Percentiles rank a stretch among this genome's conserved stretches.
Conservation (phyloP, 64 coral and sea anemone species). For the Dendronephthya gigantea region DNA sequence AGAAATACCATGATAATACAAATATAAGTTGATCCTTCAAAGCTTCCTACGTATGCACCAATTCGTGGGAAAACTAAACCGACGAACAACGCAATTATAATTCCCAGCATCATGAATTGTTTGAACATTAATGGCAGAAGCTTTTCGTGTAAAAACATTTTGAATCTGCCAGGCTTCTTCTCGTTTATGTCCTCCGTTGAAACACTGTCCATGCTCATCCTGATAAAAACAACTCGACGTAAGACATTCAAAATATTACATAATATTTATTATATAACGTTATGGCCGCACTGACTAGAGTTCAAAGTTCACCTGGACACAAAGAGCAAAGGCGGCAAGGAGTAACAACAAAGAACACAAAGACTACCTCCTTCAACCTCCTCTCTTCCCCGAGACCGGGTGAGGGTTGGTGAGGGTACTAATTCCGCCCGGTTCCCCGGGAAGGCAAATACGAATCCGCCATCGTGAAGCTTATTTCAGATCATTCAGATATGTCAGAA, state of each 20-base stretch:
- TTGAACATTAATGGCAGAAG: background rate
- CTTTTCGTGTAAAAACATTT: background rate
- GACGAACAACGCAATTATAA: background rate
- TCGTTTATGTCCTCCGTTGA: background rate
- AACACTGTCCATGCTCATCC: background rate
- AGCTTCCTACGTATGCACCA: background rate
- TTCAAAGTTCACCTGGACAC: too few relatives aligned
- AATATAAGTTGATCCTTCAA: background rate
- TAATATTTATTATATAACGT: background rate
- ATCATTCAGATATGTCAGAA: too few relatives aligned
- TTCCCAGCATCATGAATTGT: background rate
- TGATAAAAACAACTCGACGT: background rate
- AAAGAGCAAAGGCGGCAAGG: too few relatives aligned
- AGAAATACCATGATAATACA: constrained; percentile 1
- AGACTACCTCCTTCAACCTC: too few relatives aligned
- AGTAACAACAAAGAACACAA: too few relatives aligned
- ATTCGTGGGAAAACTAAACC: background rate
- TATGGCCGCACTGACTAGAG: background rate
- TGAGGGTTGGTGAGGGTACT: too few relatives aligned
- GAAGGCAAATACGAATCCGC: too few relatives aligned
- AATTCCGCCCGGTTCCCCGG: too few relatives aligned
- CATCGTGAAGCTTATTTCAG: too few relatives aligned
- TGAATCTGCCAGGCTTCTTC: background rate
- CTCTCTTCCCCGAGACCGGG: too few relatives aligned
- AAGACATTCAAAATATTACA: background rate